Base-by-base conservation (phyloP, 2,113 vertebrate genomes). In the Syngnathoides biaculeatus region DNA sequence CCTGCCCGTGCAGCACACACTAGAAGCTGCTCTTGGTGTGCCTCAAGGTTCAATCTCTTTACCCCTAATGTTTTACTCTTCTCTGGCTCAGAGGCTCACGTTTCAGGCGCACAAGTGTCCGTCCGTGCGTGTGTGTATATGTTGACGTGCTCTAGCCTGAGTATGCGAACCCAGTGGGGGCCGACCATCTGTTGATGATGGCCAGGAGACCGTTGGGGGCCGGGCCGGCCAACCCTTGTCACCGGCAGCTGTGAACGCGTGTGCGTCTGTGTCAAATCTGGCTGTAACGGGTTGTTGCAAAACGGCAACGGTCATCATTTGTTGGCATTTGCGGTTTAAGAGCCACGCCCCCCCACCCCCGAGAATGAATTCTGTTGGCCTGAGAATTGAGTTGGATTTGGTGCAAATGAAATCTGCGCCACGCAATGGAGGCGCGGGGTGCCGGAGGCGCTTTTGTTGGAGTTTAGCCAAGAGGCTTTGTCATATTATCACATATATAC, bases 111-210 rank as follows among this genome's bases (percentile, higher is more conserved):
- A 26, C 10, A 22, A 26, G 22, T 61, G 20, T 24, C 26, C 64
- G 64, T 56, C 26, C 57, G 10, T 67, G 48, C 50, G 40, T 64
- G 55, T 63, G 62, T 45, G 65, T 58, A 35, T 59, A 65, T 67
- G 64, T 61, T 13, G 45, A 52, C 65, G 67, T 65, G 48, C 53
- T 45, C 22, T 22, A 27, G 38, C 65, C 17, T 60, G 42, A 60
- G 45, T 65, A 43, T 64, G 58, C 42, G 71, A 70, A 63, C 65
- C 65, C 69, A 78, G 58, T 74, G 59, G 58, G 64, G 81, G 81
- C 71, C 64, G 55, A 79, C 85, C 89, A 88, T 89, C 86, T 90
- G 88, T 75, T 85, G 40, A 56, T 86, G 88, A 89, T 85, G 81
- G 86, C 73, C 77, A 75, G 71, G 64, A 63, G 65, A 77, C 80